Evolutionary conservation across 2,797 vertebrate genomes (phyloP), one percentile per base, ranked within the genome.

Genomic region (Oryzias sinensis): DNA sequence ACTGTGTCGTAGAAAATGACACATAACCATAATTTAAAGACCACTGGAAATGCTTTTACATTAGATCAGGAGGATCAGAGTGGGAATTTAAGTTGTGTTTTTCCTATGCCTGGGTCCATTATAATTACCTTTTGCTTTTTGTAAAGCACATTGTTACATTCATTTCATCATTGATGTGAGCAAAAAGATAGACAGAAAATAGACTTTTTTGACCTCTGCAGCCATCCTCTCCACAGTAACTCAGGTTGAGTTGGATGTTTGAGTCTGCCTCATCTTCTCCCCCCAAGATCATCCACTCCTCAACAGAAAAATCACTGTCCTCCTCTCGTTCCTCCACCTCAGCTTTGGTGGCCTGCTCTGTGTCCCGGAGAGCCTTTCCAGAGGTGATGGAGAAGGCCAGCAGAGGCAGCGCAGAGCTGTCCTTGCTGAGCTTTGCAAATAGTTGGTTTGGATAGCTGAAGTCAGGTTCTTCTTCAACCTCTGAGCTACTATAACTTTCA

Each of bases 201-300:
- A 22, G 7, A 20, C 24, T 37, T 14, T 17, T 62, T 77, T 41
- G 14, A 87, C 86, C 88, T 76, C 49, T 72, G 56, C 55, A 62
- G 59, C 76, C 78, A 0, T 77, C 72, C 15, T 80, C 72, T 51
- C 77, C 80, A 67, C 71, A 72, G 72, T 88, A 93, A 49, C 89
- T 81, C 6, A 97, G 72, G 81, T 97, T 96, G 71, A 97, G 79
- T 53, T 93, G 93, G 63, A 97, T 96, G 59, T 76, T 82, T 29
- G 82, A 81, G 75, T 95, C 93, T 52, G 85, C 89, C 68, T 93
- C 89, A 48, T 74, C 81, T 53, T 78, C 81, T 46, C 82, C 80
- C 51, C 89, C 95, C 73, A 97, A 46, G 2, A 97, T 82, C 95
- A 96, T 96, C 95, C 96, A 97, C 16, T 92, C 93, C 78, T 97